Evolutionary conservation across 1,140 invertebrate genomes (phyloP).

Genomic region (Zaprionus africanus): DNA sequence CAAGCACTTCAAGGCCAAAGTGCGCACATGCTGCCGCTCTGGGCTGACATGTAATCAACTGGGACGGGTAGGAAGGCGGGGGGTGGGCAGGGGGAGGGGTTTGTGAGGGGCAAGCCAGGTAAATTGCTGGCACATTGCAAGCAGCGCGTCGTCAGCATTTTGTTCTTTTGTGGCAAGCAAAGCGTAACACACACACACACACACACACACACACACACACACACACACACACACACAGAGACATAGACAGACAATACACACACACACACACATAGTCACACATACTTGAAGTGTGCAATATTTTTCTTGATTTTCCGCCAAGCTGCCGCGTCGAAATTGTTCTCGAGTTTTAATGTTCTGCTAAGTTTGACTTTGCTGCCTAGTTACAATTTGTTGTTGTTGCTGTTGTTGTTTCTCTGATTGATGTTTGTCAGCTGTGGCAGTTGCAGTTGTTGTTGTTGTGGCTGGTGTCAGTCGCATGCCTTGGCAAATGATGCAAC

Average conservation of each 20-base stretch:
- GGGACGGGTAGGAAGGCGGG: constrained; percentile 38
- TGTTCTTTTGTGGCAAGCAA: constrained; percentile 72
- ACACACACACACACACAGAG: not conserved
- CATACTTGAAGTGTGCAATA: constrained; percentile 37
- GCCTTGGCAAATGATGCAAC: constrained; percentile 45
- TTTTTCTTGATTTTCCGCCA: constrained; percentile 77
- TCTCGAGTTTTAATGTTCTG: constrained; percentile 75
- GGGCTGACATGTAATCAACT: constrained; percentile 72
- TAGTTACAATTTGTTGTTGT: constrained; percentile 22
- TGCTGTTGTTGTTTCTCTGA: constrained; percentile 52
- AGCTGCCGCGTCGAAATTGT: constrained; percentile 54
- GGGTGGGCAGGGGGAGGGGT: not conserved
- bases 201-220: constrained; percentile 5
- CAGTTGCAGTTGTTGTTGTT: constrained; percentile 49
- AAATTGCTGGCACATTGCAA: not conserved
- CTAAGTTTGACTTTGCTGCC: constrained; percentile 65
- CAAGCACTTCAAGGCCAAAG: constrained; percentile 73
- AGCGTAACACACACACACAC: constrained; percentile 44
- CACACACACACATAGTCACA: constrained; percentile 34
- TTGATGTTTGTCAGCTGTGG: constrained; percentile 78
- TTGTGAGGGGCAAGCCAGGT: not conserved
- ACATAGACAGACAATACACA: not conserved
- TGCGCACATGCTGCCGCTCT: constrained; percentile 66
- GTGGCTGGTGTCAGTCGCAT: constrained; percentile 46
- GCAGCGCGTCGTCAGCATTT: constrained; percentile 46